Base-by-base conservation (phyloP, 2,113 vertebrate species). In the Sinocyclocheilus anshuiensis region DNA sequence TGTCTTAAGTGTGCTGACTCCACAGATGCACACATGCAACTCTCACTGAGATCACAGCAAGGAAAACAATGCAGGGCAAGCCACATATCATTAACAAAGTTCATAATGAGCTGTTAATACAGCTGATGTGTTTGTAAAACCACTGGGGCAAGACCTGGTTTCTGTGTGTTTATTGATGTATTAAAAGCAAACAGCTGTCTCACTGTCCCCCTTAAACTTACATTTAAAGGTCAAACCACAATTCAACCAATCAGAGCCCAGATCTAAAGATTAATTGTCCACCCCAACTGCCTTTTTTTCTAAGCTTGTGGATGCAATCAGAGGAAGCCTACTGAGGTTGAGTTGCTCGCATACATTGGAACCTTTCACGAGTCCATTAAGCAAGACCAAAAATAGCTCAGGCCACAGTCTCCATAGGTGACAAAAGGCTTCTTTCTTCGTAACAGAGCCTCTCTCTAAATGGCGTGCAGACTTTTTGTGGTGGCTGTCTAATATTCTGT, bases 141-240 rank as follows among this genome's bases (percentile, higher is more conserved):
- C 59, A 63, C 24, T 59, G 33, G 71, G 42, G 67, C 26, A 84
- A 81, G 77, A 26, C 77, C 72, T 61, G 78, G 24, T 29, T 77
- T 83, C n/a, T 20, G 24, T 5, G 18, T 63, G 50, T 80, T 85
- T 85, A 77, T 29, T 81, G 77, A 85, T 82, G 33, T 74, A 42
- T 69, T 77, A 82, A 85, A 74, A 82, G 71, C 57, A 77, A 69
- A 71, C 78, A 82, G 59, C 87, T 77, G 83, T 55, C 83, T 65
- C 77, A 24, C 82, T n/a, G 53, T 42, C 36, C 48, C 78, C 71
- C 79, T 63, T 29, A 79, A 81, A 48, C 63, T 57, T 74, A 75
- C 29, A 45, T 74, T 48, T 57, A 72, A 88, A 85, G 78, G 67
- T 82, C 78, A 77, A 48, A 16, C 63, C 36, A 53, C 65, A 74